Conservation (phyloP, 2,888 invertebrate species). For the Caprella mutica region DNA sequence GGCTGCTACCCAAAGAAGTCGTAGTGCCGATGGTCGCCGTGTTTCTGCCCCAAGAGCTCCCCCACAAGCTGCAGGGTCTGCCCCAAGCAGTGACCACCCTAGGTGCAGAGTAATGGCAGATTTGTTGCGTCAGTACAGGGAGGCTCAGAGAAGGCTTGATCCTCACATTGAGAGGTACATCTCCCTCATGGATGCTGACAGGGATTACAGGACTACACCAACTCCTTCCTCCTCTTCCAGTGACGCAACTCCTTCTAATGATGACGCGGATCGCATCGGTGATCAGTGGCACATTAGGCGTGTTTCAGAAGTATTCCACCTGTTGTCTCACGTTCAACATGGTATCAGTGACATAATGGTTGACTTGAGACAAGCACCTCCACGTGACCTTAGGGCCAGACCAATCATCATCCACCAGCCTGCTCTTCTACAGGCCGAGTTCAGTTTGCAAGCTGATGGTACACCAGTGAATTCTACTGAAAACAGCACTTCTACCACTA, state of each 20-base stretch:
- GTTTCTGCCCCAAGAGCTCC: not conserved
- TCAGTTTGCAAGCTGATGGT: not conserved
- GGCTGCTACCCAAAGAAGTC: too few species aligned
- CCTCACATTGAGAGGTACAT: conserved; percentile 44
- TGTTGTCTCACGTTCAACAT: conserved; percentile 77
- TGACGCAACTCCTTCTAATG: not conserved
- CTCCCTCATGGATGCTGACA: conserved; percentile 39
- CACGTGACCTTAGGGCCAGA: conserved; percentile 57
- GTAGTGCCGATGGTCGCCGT: conserved; percentile 10
- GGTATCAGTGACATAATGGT: conserved; percentile 74
- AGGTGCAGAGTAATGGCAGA: conserved; percentile 49
- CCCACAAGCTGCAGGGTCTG: not conserved
- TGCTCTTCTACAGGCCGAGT: conserved; percentile 52
- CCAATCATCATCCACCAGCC: conserved; percentile 61
- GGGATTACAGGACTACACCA: conserved; percentile 36
- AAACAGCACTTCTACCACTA: conserved; percentile 46
- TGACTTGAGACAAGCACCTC: conserved; percentile 55
- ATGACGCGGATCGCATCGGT: conserved; percentile 28
- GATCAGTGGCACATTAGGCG: conserved; percentile 59
- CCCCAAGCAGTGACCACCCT: conserved; percentile 36
- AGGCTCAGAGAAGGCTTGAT: conserved; percentile 50
- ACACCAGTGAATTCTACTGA: not conserved
- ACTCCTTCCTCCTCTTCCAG: conserved; percentile 12
- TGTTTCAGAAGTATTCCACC: conserved; percentile 69
- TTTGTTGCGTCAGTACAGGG: conserved; percentile 46